Conservation (phyloP, 2,888 invertebrate genomes). For the Lasioglossum pauxillum region DNA sequence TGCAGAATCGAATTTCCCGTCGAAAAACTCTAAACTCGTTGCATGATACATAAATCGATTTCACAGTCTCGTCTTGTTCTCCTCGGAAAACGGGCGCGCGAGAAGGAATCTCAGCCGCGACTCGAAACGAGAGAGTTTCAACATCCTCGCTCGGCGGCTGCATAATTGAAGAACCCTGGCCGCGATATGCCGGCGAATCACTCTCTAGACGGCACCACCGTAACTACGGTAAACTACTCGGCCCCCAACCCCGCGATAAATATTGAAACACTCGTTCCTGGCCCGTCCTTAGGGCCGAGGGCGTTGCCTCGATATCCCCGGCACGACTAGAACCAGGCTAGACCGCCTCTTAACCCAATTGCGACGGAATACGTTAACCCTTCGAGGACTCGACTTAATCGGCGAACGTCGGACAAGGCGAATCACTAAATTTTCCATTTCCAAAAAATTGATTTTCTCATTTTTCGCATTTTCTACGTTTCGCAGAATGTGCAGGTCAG, state of each 20-base stretch:
- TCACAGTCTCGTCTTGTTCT: neutral
- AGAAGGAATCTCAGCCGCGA: constrained; percentile 49
- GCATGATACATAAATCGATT: neutral
- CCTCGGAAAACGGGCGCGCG: neutral
- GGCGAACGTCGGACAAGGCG: neutral
- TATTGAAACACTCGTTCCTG: constrained; percentile 53
- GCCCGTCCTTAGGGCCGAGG: constrained; percentile 19
- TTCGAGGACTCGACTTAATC: constrained; percentile 4
- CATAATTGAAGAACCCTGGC: constrained; percentile 63
- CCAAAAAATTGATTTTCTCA: too few relatives aligned
- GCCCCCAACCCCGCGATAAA: constrained; percentile 47
- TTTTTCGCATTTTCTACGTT: too few relatives aligned
- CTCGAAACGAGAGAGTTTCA: constrained; percentile 7
- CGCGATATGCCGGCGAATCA: constrained; percentile 37
- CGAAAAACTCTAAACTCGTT: neutral
- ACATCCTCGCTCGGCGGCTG: constrained; percentile 33
- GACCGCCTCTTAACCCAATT: constrained; percentile 46
- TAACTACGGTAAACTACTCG: constrained; percentile 56
- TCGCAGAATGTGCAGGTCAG: too few relatives aligned
- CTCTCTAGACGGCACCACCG: constrained; percentile 41
- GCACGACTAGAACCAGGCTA: neutral
- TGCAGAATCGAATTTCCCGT: neutral
- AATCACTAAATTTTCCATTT: neutral
- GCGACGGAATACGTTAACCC: constrained; percentile 18
- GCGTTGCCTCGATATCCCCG: constrained; percentile 36